Evolutionary conservation across 2,113 vertebrate genomes (phyloP), one percentile per base, ranked within the genome.

Genomic region (Pseudois nayaur): DNA sequence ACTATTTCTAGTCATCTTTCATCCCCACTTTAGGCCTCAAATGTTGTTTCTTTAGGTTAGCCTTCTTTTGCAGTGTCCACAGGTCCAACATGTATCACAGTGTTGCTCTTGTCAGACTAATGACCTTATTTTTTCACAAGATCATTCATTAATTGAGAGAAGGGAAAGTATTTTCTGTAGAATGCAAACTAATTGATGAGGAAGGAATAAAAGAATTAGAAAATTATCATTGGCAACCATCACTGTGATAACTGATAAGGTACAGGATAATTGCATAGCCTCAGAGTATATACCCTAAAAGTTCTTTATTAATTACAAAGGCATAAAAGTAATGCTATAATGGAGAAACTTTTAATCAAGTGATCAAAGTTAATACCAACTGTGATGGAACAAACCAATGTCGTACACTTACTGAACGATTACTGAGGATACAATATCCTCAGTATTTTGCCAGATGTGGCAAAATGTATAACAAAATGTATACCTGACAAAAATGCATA

Each of bases 321-420:
- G 14, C 16, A 59, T 71, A 17, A 55, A 95, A 62, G n/a, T 78
- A 50, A 86, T 67, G 92, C 59, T 52, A 48, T 29, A 95, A 60
- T 71, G 64, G 90, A 96, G 54, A 96, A 92, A 29, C 2, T 12
- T 95, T 93, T 52, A 86, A 55, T 82, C 76, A 55, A 67, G 40
- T 11, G 31, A 93, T 88, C 91, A 52, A 87, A 89, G 71, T 50
- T 57, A 48, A 40, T 11, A 76, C 54, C 11, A 8, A 10, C 1
- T 27, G 14, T 3, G 17, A 86, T 1, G 8, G 48, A 54, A 52
- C n/a, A 81, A 87, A 59, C 19, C 40, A 23, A 19, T 16, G 15
- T 19, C 23, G 6, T 3, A 10, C 3, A 8, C 13, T 43, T 54
- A 54, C 52, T 13, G 13, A 79, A 5, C 0, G 0, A n/a, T 12